Conservation (phyloP, 2,797 vertebrate species). For the Platalea minor region DNA sequence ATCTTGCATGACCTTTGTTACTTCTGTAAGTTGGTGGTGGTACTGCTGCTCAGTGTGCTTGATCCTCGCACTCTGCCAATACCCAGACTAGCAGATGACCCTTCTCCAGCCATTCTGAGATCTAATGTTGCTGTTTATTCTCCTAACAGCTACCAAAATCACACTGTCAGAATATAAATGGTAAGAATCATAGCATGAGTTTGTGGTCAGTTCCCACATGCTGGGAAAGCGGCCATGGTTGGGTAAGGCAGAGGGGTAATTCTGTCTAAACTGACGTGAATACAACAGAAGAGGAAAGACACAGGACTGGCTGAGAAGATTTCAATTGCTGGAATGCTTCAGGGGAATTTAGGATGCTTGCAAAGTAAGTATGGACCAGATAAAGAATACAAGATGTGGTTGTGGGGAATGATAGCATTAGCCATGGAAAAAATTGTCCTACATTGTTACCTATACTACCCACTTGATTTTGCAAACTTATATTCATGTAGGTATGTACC, state of each 20-base stretch:
- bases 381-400: not conserved
- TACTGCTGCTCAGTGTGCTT: not conserved
- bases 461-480: not conserved
- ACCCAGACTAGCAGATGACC: not conserved
- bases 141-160: not conserved
- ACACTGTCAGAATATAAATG: not conserved
- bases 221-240: not conserved
- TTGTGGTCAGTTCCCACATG: not conserved
- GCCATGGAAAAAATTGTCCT: not conserved
- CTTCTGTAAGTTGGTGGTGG: not conserved
- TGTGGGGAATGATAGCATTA: not conserved
- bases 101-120: not conserved
- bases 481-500: not conserved
- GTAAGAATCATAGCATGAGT: not conserved
- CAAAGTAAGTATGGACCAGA: not conserved
- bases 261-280: not conserved
- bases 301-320: not conserved
- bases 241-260: not conserved
- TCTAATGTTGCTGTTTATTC: not conserved
- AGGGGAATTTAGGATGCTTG: not conserved
- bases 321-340: not conserved
- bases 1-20: not conserved
- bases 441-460: not conserved
- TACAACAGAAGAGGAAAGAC: not conserved
- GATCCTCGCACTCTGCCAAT: not conserved